Base-by-base conservation (phyloP, 2,113 vertebrate species). In the Lucifuga dentata region DNA sequence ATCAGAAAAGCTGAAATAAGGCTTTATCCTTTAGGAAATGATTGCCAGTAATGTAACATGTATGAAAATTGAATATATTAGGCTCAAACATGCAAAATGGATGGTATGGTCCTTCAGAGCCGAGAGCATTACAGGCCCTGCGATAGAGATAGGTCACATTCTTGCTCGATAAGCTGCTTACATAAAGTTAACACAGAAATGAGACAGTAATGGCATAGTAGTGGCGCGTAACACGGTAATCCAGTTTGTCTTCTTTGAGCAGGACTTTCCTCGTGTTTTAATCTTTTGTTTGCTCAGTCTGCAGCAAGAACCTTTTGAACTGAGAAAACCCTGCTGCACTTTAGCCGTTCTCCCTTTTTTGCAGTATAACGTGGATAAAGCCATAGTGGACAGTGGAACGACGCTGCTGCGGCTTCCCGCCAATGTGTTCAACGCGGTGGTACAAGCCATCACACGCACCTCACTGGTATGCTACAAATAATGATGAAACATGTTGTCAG, bases 381-480 rank as follows among this genome's bases (percentile, higher is more conserved):
- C 97, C 1, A 98, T 99, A 50, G 96, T 99, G 63, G 98, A 99
- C 92, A 99, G 98, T 2, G 98, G 98, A 20, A 99, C 98, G 46
- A 99, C 98, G 0, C 93, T 98, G 38, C 94, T 99, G 50, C 95
- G 96, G 43, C 94, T 99, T 63, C 98, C 98, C 33, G 90, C 90
- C 87, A 98, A 96, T 38, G 97, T 99, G 61, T 99, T 99, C 59
- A 83, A 64, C 11, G 96, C 96, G 0, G 93, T 99, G 69, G 94
- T 98, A 20, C 93, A 94, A 36, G 94, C 96, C 8, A 95, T 99
- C 88, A 91, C 90, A 72, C 93, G 76, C 44, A 92, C 91, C 0
- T 98, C 96, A 59, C 84, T 95, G 95, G 98, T 99, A 94, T 88
- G 93, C 45, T 20, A 61, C 78, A 67, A 69, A 72, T 67, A 19